A percentile compares a stretch with the other conserved stretches of the same genome.
These are phyloP conservation scores for Gulo gulo DNA, from an alignment of 2,113 vertebrate species.

Conservation along the genomic window DNA sequence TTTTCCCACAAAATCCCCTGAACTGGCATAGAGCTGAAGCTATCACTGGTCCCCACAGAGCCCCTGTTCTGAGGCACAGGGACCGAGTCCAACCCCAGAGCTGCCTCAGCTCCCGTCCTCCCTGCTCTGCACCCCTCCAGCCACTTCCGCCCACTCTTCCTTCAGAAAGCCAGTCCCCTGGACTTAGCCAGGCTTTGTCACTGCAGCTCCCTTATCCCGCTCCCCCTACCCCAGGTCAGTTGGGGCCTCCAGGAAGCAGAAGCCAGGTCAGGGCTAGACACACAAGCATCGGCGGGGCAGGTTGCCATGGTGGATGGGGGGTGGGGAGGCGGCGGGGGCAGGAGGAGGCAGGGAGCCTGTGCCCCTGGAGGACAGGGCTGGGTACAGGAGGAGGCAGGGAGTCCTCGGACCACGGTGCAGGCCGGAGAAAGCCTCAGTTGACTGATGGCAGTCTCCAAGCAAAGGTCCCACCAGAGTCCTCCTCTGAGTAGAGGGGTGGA, in stretches of 20 bases:
- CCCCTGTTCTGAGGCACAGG: not conserved
- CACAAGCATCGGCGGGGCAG: no score
- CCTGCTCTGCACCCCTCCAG: not conserved
- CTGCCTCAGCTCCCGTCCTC: no score
- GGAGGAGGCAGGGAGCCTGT: no score
- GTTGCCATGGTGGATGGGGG: not conserved
- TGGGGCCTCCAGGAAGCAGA: no score
- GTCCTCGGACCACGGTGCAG: not conserved
- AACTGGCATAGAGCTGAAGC: not conserved
- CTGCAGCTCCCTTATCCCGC: not conserved
- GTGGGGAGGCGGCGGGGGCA: no score
- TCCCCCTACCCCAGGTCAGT: not conserved
- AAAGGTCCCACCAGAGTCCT: not conserved
- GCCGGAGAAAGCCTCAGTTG: not conserved
- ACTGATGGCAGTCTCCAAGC: not conserved
- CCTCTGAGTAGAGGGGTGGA: not conserved
- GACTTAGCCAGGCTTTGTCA: not conserved
- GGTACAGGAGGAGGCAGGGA: not conserved
- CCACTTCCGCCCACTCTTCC: not conserved
- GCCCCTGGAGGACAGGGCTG: no score
- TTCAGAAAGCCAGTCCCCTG: not conserved
- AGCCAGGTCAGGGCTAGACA: not conserved
- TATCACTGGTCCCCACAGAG: accelerated
- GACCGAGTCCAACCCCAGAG: not conserved
- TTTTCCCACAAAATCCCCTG: not conserved